A percentile compares a stretch with the other conserved stretches of the same genome.
These are phyloP conservation scores for Forbesichthys papilliferus DNA, from an alignment of 2,113 vertebrate species.

Conservation along the genomic window DNA sequence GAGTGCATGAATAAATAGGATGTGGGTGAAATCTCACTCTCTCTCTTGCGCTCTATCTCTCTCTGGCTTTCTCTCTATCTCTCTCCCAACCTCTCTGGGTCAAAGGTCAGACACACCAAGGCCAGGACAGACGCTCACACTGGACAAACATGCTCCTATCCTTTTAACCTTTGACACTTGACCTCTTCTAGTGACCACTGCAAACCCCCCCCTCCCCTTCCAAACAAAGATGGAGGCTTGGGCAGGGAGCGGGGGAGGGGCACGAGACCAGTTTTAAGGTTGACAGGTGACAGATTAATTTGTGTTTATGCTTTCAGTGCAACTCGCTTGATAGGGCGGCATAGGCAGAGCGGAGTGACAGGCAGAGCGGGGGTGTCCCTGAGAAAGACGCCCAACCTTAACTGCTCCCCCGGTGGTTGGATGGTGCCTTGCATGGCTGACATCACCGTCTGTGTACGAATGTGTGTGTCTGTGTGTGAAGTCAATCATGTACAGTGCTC, in stretches of 20 bases:
- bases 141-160: constrained; percentile 52
- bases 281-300: not conserved
- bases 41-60: not conserved
- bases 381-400: no score
- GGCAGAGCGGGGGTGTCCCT: not conserved
- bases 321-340: no score
- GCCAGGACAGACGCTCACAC: constrained; percentile 37
- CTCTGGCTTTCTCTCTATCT: not conserved
- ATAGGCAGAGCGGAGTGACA: no score
- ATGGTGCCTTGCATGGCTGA: no score
- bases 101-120: constrained; percentile 34
- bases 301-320: not conserved
- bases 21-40: no score
- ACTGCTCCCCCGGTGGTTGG: no score
- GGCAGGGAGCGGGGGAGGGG: not conserved
- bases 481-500: no score
- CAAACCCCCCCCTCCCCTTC: constrained; percentile 7
- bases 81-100: not conserved
- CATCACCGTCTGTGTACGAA: no score
- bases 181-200: constrained; percentile 1
- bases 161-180: constrained; percentile 51
- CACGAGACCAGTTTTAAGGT: no score
- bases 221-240: not conserved
- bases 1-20: not conserved
- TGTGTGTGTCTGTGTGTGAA: no score